Evolutionary conservation across 2,797 vertebrate species (phyloP).

Genomic region (Esox lucius): DNA sequence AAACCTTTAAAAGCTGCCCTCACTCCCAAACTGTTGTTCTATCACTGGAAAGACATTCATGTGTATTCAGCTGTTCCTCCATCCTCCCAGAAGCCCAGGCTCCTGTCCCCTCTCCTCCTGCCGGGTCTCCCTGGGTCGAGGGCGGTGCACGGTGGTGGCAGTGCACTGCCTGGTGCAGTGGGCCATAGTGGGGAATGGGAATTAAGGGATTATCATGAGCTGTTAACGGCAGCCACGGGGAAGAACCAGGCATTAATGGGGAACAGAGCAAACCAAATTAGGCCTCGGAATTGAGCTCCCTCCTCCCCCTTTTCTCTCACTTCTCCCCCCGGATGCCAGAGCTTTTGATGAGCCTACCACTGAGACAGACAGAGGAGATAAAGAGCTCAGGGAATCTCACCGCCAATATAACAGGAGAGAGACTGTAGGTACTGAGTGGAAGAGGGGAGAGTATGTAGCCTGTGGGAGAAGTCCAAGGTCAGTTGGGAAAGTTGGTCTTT

Average conservation of each 20-base stretch:
- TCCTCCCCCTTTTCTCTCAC: background rate
- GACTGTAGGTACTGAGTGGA: slow-evolving; percentile 25
- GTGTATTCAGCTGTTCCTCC: background rate
- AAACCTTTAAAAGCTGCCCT: background rate
- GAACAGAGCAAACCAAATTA: slow-evolving; percentile 47
- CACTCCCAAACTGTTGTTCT: background rate
- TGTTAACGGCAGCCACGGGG: slow-evolving; percentile 48
- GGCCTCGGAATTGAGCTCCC: slow-evolving; percentile 37
- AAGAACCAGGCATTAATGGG: slow-evolving; percentile 23
- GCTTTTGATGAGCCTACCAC: slow-evolving; percentile 39
- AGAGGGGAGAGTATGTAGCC: slow-evolving; percentile 34
- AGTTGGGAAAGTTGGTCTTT: background rate
- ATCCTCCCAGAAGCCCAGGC: background rate
- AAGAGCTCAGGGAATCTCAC: slow-evolving; percentile 42
- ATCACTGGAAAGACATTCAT: background rate
- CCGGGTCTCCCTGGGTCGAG: slow-evolving; percentile 18
- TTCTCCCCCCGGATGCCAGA: slow-evolving; percentile 2
- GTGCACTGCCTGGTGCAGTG: slow-evolving; percentile 51
- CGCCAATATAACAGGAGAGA: slow-evolving; percentile 36
- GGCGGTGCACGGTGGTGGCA: too few relatives aligned
- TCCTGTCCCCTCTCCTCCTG: background rate
- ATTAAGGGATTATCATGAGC: slow-evolving; percentile 67
- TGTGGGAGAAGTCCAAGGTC: slow-evolving; percentile 33
- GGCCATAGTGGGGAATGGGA: slow-evolving; percentile 59
- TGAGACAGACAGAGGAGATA: slow-evolving; percentile 52